Percentiles rank a stretch among this genome's conserved stretches.
These are phyloP conservation scores for Erebia epiphron DNA, from an alignment of 2,888 invertebrate species.

Conservation along the genomic window DNA sequence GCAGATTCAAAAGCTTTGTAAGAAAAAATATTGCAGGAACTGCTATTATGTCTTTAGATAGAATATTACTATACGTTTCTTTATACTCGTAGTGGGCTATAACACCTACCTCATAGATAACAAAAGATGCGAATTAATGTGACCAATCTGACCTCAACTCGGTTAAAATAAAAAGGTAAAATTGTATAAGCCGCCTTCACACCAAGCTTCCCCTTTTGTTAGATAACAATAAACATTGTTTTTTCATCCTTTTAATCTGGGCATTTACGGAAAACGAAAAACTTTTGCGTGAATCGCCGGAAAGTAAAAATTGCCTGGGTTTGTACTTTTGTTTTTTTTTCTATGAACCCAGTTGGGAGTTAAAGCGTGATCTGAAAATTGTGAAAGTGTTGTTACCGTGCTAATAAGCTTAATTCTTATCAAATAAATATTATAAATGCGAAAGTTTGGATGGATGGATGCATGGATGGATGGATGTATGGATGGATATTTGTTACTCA, in stretches of 20 bases:
- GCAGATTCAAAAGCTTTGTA: no score
- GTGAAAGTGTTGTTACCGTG: background rate
- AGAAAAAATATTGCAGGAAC: no score
- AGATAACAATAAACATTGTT: constrained; percentile 60
- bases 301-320: constrained; percentile 30
- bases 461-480: no score
- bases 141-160: constrained; percentile 52
- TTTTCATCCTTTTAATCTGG: constrained; percentile 50
- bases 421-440: no score
- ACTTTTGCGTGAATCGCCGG: constrained; percentile 25
- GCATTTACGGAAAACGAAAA: constrained; percentile 52
- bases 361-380: constrained; percentile 21
- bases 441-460: no score
- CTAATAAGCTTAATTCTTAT: background rate
- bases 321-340: constrained; percentile 27
- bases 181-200: constrained; percentile 60
- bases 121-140: constrained; percentile 45
- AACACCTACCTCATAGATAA: background rate
- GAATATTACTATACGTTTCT: no score
- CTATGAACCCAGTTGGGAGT: constrained; percentile 25
- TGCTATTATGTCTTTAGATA: no score
- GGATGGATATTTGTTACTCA: no score
- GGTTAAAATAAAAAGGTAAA: constrained; percentile 55
- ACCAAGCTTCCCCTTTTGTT: constrained; percentile 54
- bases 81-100: background rate